These are phyloP conservation scores for Parnassius orleans DNA, from an alignment of 2,888 invertebrate genomes.

Conservation along the genomic window DNA sequence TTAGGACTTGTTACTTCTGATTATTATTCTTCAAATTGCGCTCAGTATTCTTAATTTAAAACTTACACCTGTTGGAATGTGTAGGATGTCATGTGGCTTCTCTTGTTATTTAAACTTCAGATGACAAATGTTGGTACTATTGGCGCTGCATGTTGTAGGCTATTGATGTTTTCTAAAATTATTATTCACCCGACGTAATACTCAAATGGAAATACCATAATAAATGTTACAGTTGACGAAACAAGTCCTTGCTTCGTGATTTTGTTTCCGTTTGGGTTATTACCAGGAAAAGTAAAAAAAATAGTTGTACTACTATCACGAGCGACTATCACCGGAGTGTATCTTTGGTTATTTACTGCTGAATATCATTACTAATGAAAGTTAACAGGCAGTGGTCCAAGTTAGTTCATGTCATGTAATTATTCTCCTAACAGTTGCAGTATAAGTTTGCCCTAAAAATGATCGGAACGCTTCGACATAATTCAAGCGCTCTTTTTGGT, in stretches of 20 bases:
- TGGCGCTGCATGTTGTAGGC: slow-evolving; percentile 8
- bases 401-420: too few species aligned
- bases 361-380: too few species aligned
- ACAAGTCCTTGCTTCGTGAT: too few species aligned
- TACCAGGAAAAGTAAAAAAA: not conserved
- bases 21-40: not conserved
- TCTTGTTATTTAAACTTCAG: not conserved
- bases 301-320: not conserved
- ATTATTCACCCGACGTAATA: not conserved
- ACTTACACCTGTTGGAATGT: not conserved
- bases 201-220: not conserved
- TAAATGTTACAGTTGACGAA: not conserved
- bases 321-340: not conserved
- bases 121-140: not conserved
- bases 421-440: too few species aligned
- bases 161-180: slow-evolving; percentile 1
- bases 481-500: too few species aligned
- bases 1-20: not conserved
- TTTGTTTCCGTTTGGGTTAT: not conserved
- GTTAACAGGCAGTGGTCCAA: too few species aligned
- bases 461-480: too few species aligned
- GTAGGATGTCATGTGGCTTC: not conserved
- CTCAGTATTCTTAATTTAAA: not conserved
- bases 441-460: too few species aligned
- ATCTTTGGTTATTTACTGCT: too few species aligned